These are phyloP conservation scores for Cotesia congregata DNA, from an alignment of 2,888 invertebrate genomes.

Conservation along the genomic window DNA sequence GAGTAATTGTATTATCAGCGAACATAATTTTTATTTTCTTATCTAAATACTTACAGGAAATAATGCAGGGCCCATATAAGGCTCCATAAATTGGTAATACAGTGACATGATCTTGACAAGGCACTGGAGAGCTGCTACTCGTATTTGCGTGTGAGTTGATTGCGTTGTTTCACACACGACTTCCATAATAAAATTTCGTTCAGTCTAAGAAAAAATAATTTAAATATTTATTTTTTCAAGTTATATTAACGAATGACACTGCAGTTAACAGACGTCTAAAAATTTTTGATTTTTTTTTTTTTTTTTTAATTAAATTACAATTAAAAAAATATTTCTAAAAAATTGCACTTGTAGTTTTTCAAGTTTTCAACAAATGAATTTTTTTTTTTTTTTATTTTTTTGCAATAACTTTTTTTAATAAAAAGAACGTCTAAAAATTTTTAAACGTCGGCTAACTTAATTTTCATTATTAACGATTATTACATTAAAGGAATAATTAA, in stretches of 20 bases:
- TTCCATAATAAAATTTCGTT: conserved; percentile 99
- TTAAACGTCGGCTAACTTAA: too few species aligned
- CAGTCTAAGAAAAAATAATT: conserved; percentile 73
- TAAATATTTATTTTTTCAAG: conserved; percentile 31
- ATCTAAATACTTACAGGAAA: conserved; percentile 80
- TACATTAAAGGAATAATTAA: conserved; percentile 29
- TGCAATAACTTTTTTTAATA: too few species aligned
- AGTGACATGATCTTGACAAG: conserved; percentile 97
- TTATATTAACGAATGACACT: too few species aligned
- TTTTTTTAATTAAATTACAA: too few species aligned
- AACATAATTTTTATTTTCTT: not conserved
- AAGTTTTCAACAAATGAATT: too few species aligned
- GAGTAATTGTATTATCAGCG: not conserved
- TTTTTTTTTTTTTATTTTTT: too few species aligned
- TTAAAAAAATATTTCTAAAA: too few species aligned
- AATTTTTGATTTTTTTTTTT: too few species aligned
- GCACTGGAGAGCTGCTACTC: conserved; percentile 97
- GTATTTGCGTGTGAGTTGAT: conserved; percentile 89
- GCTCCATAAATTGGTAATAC: conserved; percentile 99
- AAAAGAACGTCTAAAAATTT: too few species aligned
- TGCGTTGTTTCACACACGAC: conserved; percentile 99
- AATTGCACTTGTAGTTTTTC: too few species aligned
- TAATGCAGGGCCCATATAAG: conserved; percentile 97
- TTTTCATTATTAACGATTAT: too few species aligned
- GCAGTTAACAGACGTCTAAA: too few species aligned